These are phyloP conservation scores for Oryzaephilus surinamensis DNA, from an alignment of 1,140 invertebrate species.

Conservation along the genomic window DNA sequence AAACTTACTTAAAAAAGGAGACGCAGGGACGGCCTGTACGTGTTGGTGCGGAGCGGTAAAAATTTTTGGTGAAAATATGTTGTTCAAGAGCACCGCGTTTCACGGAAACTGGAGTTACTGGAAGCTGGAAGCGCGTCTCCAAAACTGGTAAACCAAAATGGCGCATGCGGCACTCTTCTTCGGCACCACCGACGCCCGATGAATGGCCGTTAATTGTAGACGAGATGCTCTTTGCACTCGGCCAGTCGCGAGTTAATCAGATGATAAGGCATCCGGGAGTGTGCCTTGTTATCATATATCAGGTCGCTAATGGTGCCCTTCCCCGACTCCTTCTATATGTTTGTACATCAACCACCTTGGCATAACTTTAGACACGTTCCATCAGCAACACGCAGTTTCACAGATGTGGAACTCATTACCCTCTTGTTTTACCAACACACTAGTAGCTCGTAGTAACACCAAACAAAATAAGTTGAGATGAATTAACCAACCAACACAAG, in stretches of 20 bases:
- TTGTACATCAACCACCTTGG: slow-evolving; percentile 7
- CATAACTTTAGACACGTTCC: slow-evolving; percentile 12
- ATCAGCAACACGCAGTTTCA: slow-evolving; percentile 14
- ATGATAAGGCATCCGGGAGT: slow-evolving; percentile 20
- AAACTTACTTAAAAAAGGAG: slow-evolving; percentile 9
- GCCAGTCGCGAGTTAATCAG: slow-evolving; percentile 22
- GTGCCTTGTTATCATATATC: slow-evolving; percentile 19
- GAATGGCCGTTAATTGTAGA: slow-evolving; percentile 24
- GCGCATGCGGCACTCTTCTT: slow-evolving; percentile 19
- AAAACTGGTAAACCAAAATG: slow-evolving; percentile 5
- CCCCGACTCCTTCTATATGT: too few relatives aligned
- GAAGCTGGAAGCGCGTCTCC: slow-evolving; percentile 18
- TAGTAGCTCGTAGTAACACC: too few relatives aligned
- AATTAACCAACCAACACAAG: too few relatives aligned
- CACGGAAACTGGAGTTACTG: slow-evolving; percentile 20
- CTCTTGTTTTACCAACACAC: too few relatives aligned
- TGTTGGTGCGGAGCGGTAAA: too few relatives aligned
- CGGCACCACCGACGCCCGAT: slow-evolving; percentile 15
- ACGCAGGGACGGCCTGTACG: slow-evolving; percentile 10
- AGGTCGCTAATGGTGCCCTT: slow-evolving; percentile 15
- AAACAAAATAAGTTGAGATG: too few relatives aligned
- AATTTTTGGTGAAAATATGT: too few relatives aligned
- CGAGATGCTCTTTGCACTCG: slow-evolving; percentile 21
- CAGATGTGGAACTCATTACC: slow-evolving; percentile 12
- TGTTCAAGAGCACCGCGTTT: slow-evolving; percentile 13